A percentile compares a stretch with the other conserved stretches of the same genome.
phyloP scores from a whole-genome alignment of 2,797 vertebrate species.

The Anguilla anguilla region DNA sequence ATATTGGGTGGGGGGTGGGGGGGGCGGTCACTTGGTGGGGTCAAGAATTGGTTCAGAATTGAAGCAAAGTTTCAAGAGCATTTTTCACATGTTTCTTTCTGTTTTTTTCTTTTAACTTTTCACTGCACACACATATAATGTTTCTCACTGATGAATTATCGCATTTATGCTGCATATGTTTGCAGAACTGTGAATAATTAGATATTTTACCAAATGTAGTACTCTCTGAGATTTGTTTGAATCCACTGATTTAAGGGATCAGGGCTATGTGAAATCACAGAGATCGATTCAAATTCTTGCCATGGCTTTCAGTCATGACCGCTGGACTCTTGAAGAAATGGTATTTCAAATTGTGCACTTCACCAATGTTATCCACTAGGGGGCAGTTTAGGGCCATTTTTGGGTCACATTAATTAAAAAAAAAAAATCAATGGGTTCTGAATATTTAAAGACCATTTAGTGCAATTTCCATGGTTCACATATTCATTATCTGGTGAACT shows the following conservation, averaged over 20 bases:
- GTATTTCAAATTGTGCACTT: background rate
- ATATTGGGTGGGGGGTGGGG: too few species aligned
- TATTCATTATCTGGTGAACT: background rate
- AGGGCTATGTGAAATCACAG: background rate
- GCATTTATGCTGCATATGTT: background rate
- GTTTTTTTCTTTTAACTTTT: background rate
- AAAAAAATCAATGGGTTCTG: background rate
- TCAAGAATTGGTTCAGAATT: background rate
- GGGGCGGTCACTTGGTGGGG: too few species aligned
- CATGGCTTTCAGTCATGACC: background rate
- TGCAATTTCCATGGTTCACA: background rate
- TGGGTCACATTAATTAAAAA: background rate
- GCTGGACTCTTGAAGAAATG: background rate
- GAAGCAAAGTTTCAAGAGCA: background rate
- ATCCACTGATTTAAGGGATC: background rate
- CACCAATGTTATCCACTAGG: background rate
- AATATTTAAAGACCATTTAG: background rate
- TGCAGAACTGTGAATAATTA: background rate
- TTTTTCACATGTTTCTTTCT: background rate
- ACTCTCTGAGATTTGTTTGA: background rate
- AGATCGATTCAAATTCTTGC: background rate
- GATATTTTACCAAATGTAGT: background rate
- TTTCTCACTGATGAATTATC: background rate
- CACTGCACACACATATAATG: background rate
- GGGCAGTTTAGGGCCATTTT: background rate